Base-by-base conservation (phyloP, 2,113 vertebrate species). In the Sphaerodactylus townsendi region DNA sequence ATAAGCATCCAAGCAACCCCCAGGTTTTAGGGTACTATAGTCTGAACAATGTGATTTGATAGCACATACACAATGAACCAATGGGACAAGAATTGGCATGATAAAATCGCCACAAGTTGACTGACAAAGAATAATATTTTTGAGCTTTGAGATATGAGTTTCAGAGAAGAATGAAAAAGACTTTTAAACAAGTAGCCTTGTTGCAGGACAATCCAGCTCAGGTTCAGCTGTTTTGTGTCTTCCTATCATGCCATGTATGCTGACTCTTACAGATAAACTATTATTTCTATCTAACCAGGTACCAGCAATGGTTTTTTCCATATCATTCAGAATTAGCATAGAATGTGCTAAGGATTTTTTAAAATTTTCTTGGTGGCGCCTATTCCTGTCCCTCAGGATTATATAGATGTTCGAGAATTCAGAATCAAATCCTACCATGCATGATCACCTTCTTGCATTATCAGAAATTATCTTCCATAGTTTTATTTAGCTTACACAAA, bases 401-500 rank as follows among this genome's bases (percentile, higher is more conserved):
- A 17, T 84, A 28, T 66, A 23, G 9, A 5, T 11, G 23, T 72
- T 62, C 53, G 44, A 72, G n/a, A 70, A 78, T 37, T 39, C 37
- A 79, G 28, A 46, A 64, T 71, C 41, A 78, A 53, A 82, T 92
- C 88, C 89, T 82, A 86, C 77, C 68, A 41, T 86, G 87, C 79
- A 83, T 90, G 79, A 87, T 93, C 87, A 91, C 85, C 66, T 88
- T 91, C 89, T 89, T 82, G 89, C 89, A 85, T 90, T 90, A 90
- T 92, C 86, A 81, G 87, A 94, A n/a, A 91, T 90, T 25, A 87
- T 89, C 90, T 91, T 28, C 89, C 89, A 89, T 86, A 25, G 69
- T 62, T 70, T 81, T 95, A 81, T 89, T 92, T 90, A 82, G 74
- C 86, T 90, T 90, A 84, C 53, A 9, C 87, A 91, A 91, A 87